These are phyloP conservation scores for Nettapus auritus DNA, from an alignment of 2,113 vertebrate genomes.

Conservation along the genomic window DNA sequence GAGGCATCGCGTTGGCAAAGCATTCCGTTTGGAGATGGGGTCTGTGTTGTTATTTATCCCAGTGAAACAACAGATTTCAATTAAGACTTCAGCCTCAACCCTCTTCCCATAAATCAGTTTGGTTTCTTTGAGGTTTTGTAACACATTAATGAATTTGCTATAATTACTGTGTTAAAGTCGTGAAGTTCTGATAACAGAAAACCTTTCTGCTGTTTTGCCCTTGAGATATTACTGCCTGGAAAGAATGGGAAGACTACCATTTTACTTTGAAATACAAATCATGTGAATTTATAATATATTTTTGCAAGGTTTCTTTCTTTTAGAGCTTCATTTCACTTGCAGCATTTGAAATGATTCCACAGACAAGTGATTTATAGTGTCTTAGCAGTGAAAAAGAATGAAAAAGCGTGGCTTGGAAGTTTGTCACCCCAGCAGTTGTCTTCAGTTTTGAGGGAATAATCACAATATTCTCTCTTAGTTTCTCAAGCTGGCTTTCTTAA, in stretches of 20 bases:
- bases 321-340: background rate
- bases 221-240: background rate
- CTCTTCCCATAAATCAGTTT: background rate
- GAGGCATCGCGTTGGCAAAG: background rate
- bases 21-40: rapidly evolving
- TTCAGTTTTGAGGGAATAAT: background rate
- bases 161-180: background rate
- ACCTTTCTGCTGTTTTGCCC: background rate
- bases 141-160: background rate
- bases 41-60: background rate
- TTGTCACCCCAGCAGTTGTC: background rate
- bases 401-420: background rate
- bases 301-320: background rate
- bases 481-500: background rate
- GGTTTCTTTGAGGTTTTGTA: background rate
- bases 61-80: background rate
- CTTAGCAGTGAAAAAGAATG: background rate
- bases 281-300: background rate
- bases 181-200: background rate
- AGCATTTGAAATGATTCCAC: background rate
- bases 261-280: background rate
- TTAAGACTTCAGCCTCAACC: background rate
- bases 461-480: background rate
- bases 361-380: background rate
- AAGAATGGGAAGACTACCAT: background rate